These are phyloP conservation scores for Hydrophis major DNA, from an alignment of 2,797 vertebrate species.

Conservation along the genomic window DNA sequence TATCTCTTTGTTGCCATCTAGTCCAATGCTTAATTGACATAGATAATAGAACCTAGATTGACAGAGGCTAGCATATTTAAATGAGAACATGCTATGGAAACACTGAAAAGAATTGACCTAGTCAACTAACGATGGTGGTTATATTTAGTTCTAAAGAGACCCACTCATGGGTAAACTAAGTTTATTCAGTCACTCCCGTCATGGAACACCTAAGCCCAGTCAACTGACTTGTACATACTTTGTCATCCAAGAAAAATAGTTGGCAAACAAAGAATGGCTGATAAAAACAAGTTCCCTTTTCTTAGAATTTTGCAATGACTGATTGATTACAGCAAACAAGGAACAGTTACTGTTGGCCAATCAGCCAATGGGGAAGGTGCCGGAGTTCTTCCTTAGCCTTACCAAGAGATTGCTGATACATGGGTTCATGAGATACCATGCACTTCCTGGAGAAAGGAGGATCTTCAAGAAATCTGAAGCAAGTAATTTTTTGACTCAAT, in stretches of 20 bases:
- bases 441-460: not conserved
- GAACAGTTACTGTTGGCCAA: not conserved
- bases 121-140: not conserved
- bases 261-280: not conserved
- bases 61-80: not conserved
- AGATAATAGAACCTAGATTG: not conserved
- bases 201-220: not conserved
- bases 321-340: not conserved
- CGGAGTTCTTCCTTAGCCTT: not conserved
- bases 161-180: not conserved
- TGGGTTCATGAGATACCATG: not conserved
- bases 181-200: not conserved
- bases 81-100: not conserved
- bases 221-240: not conserved
- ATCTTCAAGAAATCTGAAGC: not conserved
- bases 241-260: not conserved
- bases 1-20: not conserved
- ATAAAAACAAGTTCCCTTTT: not conserved
- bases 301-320: not conserved
- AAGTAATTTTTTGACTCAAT: not conserved
- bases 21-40: not conserved
- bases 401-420: not conserved
- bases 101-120: not conserved
- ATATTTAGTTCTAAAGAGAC: not conserved
- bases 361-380: not conserved